A percentile compares a stretch with the other conserved stretches of the same genome.
phyloP scores from a whole-genome alignment of 1,140 invertebrate species.

The Micrasema longulum region DNA sequence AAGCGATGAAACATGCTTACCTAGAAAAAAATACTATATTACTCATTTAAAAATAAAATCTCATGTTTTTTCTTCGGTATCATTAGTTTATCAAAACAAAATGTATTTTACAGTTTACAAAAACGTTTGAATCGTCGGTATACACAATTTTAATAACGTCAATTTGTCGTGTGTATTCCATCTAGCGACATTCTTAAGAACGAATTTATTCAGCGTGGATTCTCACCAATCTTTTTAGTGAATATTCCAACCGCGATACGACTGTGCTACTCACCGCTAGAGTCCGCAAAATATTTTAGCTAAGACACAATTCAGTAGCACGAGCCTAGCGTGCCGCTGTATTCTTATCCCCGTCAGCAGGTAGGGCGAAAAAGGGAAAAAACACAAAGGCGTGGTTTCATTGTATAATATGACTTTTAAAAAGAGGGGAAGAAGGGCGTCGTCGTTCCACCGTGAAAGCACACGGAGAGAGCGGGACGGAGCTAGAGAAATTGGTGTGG shows the following conservation, averaged over 20 bases:
- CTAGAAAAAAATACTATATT: too few relatives aligned
- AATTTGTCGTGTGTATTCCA: not conserved
- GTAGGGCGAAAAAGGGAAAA: slow-evolving; percentile 40
- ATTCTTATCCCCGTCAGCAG: slow-evolving; percentile 35
- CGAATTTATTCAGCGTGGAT: not conserved
- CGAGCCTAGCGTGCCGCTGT: slow-evolving; percentile 31
- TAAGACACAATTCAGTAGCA: slow-evolving; percentile 21
- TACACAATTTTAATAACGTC: too few relatives aligned
- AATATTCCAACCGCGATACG: slow-evolving; percentile 6
- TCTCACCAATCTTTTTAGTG: not conserved
- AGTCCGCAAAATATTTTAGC: slow-evolving; percentile 4
- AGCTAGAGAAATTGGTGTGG: slow-evolving; percentile 39
- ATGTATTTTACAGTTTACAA: too few relatives aligned
- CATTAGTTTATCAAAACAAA: too few relatives aligned
- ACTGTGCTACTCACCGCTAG: slow-evolving; percentile 45
- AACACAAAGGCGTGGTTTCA: slow-evolving; percentile 54
- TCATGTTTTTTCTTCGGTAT: too few relatives aligned
- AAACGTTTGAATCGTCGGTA: too few relatives aligned
- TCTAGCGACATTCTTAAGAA: not conserved
- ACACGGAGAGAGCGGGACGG: slow-evolving; percentile 32
- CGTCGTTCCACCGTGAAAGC: slow-evolving; percentile 43
- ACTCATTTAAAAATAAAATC: too few relatives aligned
- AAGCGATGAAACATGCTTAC: too few relatives aligned
- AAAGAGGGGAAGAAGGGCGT: slow-evolving; percentile 53
- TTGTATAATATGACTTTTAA: slow-evolving; percentile 46